phyloP scores from a whole-genome alignment of 2,888 invertebrate species.

The Candidula unifasciata region DNA sequence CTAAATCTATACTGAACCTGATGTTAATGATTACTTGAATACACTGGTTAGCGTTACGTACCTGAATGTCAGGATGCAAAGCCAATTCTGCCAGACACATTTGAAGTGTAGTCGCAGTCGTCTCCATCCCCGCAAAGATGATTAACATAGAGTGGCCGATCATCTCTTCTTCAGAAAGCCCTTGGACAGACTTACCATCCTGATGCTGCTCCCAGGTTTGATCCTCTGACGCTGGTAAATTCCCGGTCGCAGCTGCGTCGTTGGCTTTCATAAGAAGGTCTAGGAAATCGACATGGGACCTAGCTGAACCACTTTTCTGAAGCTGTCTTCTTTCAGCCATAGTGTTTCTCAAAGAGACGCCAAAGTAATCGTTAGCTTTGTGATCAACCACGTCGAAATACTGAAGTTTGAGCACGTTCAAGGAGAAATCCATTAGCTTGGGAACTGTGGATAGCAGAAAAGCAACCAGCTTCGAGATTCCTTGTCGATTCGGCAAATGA shows the following conservation, averaged over 20 bases:
- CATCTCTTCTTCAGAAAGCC: slow-evolving; percentile 35
- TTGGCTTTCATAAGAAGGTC: slow-evolving; percentile 39
- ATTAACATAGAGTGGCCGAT: slow-evolving; percentile 36
- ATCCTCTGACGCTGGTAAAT: neutral
- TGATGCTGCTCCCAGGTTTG: neutral
- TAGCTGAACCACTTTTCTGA: neutral
- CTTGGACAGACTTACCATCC: neutral
- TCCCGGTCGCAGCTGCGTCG: slow-evolving; percentile 1
- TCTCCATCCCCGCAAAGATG: slow-evolving; percentile 45
- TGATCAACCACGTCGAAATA: slow-evolving; percentile 21
- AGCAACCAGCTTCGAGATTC: neutral
- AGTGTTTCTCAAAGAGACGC: neutral
- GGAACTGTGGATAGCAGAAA: neutral
- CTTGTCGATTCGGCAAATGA: neutral
- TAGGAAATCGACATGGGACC: slow-evolving; percentile 17
- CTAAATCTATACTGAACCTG: too few species aligned
- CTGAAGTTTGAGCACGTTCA: slow-evolving; percentile 11
- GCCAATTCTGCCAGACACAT: slow-evolving; percentile 39
- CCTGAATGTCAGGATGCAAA: slow-evolving; percentile 41
- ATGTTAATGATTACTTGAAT: too few species aligned
- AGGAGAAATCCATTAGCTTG: neutral
- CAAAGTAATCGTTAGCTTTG: slow-evolving; percentile 33
- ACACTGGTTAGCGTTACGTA: too few species aligned
- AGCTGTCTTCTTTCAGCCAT: slow-evolving; percentile 6
- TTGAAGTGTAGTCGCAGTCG: slow-evolving; percentile 41